These are phyloP conservation scores for Autographa gamma DNA, from an alignment of 2,888 invertebrate species.

Conservation along the genomic window DNA sequence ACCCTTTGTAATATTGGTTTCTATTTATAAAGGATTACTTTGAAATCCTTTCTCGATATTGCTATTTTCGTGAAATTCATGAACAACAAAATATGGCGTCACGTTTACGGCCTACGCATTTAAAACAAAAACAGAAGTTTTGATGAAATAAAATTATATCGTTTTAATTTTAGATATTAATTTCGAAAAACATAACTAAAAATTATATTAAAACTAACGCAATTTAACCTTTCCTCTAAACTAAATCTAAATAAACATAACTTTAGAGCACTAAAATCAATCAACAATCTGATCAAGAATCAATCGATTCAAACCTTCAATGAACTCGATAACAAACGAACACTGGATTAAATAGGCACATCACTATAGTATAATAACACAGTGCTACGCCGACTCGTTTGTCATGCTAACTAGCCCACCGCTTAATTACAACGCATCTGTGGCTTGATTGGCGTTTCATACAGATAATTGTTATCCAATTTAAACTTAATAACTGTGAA, in stretches of 20 bases:
- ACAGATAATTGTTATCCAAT: constrained; percentile 74
- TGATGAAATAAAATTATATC: too few species aligned
- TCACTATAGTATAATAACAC: constrained; percentile 61
- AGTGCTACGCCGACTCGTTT: constrained; percentile 66
- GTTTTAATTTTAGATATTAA: too few species aligned
- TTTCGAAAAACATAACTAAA: too few species aligned
- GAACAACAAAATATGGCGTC: too few species aligned
- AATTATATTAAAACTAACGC: too few species aligned
- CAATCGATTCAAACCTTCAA: constrained; percentile 8
- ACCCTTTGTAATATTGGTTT: background rate
- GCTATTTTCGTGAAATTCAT: background rate
- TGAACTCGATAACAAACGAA: constrained; percentile 28
- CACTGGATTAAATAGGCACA: constrained; percentile 15
- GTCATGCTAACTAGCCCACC: constrained; percentile 76
- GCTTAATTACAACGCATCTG: constrained; percentile 73
- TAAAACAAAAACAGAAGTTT: too few species aligned
- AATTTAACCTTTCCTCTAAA: too few species aligned
- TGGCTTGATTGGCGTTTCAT: constrained; percentile 75
- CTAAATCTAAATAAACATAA: too few species aligned
- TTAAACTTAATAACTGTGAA: constrained; percentile 68
- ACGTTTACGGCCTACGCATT: too few species aligned
- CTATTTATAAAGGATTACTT: background rate
- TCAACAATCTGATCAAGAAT: background rate
- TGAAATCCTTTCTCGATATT: background rate
- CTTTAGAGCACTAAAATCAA: background rate